Conservation (phyloP, 2,888 invertebrate genomes). For the Nemotelus pantherinus region DNA sequence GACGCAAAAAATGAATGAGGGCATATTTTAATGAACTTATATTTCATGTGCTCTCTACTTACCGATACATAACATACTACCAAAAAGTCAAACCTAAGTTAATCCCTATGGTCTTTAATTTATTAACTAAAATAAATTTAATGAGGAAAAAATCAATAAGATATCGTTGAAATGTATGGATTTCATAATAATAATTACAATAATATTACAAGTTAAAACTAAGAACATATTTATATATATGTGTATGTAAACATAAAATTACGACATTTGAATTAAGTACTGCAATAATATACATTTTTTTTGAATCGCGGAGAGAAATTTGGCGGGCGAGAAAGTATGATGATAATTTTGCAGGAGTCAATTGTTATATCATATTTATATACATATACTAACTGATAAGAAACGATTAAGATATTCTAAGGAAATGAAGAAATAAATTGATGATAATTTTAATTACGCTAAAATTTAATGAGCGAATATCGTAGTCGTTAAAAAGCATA, state of each 20-base stretch:
- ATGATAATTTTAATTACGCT: neutral
- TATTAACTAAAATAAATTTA: constrained; percentile 15
- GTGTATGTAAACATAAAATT: too few species aligned
- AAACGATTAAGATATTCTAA: neutral
- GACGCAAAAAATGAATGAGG: too few species aligned
- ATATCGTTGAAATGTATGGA: neutral
- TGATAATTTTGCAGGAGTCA: neutral
- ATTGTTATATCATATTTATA: constrained; percentile 14
- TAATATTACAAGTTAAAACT: too few species aligned
- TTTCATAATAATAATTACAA: too few species aligned
- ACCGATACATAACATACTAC: neutral
- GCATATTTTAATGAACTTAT: too few species aligned
- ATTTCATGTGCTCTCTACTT: too few species aligned
- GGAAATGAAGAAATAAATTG: neutral
- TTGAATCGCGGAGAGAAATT: neutral
- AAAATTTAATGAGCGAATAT: too few species aligned
- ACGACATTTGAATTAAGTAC: too few species aligned
- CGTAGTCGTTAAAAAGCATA: neutral
- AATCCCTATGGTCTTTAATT: constrained; percentile 11
- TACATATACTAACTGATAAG: neutral
- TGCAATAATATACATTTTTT: neutral
- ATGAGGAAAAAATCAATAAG: neutral
- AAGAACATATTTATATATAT: too few species aligned
- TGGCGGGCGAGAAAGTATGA: neutral
- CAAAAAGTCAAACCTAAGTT: constrained; percentile 28